Conservation (phyloP, 2,888 invertebrate genomes). For the Ichneumoninae sp. region DNA sequence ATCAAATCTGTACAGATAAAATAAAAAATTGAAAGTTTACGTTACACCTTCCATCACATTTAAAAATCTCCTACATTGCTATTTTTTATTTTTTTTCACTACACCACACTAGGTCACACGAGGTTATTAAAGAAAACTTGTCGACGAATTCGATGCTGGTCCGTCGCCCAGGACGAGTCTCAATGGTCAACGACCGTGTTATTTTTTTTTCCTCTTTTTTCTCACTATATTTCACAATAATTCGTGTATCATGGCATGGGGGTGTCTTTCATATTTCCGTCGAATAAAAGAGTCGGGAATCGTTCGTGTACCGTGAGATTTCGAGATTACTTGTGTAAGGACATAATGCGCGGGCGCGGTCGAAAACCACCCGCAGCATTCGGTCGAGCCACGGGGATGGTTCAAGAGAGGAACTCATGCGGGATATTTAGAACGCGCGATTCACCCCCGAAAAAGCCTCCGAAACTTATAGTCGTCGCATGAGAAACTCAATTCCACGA, state of each 20-base stretch:
- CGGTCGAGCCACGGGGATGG: conserved; percentile 14
- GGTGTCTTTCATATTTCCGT: conserved; percentile 64
- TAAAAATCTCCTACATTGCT: background rate
- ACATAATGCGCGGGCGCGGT: background rate
- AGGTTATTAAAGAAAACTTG: conserved; percentile 4
- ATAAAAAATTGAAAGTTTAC: too few species aligned
- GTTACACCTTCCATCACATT: too few species aligned
- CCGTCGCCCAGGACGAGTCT: background rate
- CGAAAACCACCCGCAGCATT: conserved; percentile 64
- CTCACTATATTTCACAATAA: conserved; percentile 18
- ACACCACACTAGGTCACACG: too few species aligned
- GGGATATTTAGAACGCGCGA: conserved; percentile 67
- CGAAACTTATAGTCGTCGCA: conserved; percentile 56
- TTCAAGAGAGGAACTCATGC: conserved; percentile 63
- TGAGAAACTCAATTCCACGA: conserved; percentile 71
- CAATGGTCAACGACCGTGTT: conserved; percentile 35
- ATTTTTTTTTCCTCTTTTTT: background rate
- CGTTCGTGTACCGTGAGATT: conserved; percentile 60
- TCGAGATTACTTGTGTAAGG: conserved; percentile 31
- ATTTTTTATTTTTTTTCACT: background rate
- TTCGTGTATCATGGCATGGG: conserved; percentile 47
- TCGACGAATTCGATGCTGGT: conserved; percentile 40
- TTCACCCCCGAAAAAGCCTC: conserved; percentile 58
- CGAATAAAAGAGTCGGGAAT: conserved; percentile 49
- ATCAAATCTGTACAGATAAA: too few species aligned